phyloP scores from a whole-genome alignment of 1,140 invertebrate genomes.

The Procambarus virginalis region DNA sequence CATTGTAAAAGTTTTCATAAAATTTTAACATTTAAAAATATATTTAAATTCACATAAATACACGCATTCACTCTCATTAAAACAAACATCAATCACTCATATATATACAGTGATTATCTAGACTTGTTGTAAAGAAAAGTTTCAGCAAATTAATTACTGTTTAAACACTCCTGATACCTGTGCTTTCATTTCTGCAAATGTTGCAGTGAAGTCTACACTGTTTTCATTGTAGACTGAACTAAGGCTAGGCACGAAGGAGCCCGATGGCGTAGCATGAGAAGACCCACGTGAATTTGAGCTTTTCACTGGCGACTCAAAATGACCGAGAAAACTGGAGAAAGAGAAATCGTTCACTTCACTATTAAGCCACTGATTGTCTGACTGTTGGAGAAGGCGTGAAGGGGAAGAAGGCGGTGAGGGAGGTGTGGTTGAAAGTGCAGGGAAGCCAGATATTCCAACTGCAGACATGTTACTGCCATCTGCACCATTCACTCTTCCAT shows the following conservation, averaged over 20 bases:
- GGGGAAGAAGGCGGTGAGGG: constrained; percentile 79
- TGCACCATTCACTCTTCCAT: background rate
- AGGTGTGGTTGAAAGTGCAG: constrained; percentile 39
- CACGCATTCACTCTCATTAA: background rate
- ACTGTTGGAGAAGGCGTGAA: constrained; percentile 84
- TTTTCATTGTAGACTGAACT: constrained; percentile 60
- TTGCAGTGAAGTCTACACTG: constrained; percentile 60
- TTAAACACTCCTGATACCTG: constrained; percentile 49
- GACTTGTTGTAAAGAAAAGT: background rate
- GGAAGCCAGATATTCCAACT: constrained; percentile 39
- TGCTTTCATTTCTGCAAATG: constrained; percentile 61
- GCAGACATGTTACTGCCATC: constrained; percentile 10
- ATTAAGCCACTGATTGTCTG: constrained; percentile 83
- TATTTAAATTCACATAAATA: background rate
- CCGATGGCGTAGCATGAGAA: constrained; percentile 8
- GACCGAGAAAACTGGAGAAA: constrained; percentile 85
- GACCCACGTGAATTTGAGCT: constrained; percentile 31
- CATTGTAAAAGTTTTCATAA: background rate
- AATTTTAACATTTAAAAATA: background rate
- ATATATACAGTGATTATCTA: background rate
- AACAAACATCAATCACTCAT: background rate
- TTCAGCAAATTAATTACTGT: constrained; percentile 16
- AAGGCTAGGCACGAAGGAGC: constrained; percentile 34
- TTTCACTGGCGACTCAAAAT: constrained; percentile 82
- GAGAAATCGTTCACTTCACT: constrained; percentile 84